Evolutionary conservation across 2,113 vertebrate genomes (phyloP), one percentile per base, ranked within the genome.

Genomic region (Pelmatolapia mariae): DNA sequence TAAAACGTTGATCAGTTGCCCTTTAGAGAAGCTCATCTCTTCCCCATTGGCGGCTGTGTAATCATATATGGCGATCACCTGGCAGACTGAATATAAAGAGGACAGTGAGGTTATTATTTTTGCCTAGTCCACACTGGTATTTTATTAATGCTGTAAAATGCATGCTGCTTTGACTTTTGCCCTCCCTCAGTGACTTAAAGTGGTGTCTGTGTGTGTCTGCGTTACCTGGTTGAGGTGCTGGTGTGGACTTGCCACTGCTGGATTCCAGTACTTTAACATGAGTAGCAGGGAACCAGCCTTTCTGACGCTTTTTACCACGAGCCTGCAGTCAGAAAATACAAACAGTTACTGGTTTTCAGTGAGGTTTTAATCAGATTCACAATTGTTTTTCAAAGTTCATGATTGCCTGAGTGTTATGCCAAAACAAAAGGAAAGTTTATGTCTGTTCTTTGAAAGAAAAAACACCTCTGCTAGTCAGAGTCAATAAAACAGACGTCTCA

Each of bases 21-120:
- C 97, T 94, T 98, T 98, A 89, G 97, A 97, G 96, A 99, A 99
- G 89, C 95, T 99, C 83, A 99, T 97, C 93, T 99, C 99, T 1
- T 99, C 98, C 89, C 96, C 95, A 3, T 98, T 99, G 92, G 97
- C 97, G 0, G 98, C 98, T 0, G 66, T 88, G 78, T 99, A 99
- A 93, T 99, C 98, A 1, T 99, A 99, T 95, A 99, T 97, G 4
- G 99, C 97, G 4, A 98, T 98, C 84, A 99, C 98, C 85, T 99
- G 98, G 88, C 98, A 98, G 8, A 97, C 98, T 99, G 87, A 81
- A n/a, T 31, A 10, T 53, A 13, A 78, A 31, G 12, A 47, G 43
- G 19, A 82, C 5, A 52, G 10, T 16, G 26, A 50, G 16, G 71
- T 50, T 16, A 19, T 43, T n/a, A 47, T 36, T 66, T 68, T 36